Evolutionary conservation across 2,113 vertebrate species (phyloP), one percentile per base, ranked within the genome.

Genomic region (Trinectes maculatus): DNA sequence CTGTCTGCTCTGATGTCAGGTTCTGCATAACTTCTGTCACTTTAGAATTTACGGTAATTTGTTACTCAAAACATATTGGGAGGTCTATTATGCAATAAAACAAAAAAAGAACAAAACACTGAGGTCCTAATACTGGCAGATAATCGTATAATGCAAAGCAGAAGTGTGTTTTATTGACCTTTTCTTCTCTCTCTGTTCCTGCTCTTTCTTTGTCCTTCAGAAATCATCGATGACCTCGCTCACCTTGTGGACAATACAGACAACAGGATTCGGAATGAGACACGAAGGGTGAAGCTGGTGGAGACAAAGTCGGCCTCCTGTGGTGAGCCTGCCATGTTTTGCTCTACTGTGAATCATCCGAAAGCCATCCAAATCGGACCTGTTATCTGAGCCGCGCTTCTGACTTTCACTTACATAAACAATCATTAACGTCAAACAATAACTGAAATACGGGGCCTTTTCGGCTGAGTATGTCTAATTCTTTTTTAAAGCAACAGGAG

Each of bases 171-270:
- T n/a, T n/a, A 25, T 31, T 16, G 25, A 56, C 21, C 42, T 18
- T 13, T 9, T 36, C 7, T 36, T 37, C 8, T 49, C 3, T 40
- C 34, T 7, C 43, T 13, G 42, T 2, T 25, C 1, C 64, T 21
- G 56, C 15, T 61, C 29, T 58, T 10, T 68, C 21, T 74, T 46
- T 66, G 8, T 71, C 10, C 53, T 53, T 67, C 85, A 99, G 98
- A 99, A 90, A 98, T 99, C 82, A 97, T 99, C 0, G 96, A 99
- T 0, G 98, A 99, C 92, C 91, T 99, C 1, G 69, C 95, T 0
- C 95, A 92, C 82, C 94, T 99, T n/a, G 96, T 99, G 68, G 98
- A 98, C 79, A 97, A 91, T 68, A 98, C 98, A 0, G 96, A 99
- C 0, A 78, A 79, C 34, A 93, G 93, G 31, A 94, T 99, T 46